Conservation (phyloP, 2,888 invertebrate species). For the Halictus ligatus region DNA sequence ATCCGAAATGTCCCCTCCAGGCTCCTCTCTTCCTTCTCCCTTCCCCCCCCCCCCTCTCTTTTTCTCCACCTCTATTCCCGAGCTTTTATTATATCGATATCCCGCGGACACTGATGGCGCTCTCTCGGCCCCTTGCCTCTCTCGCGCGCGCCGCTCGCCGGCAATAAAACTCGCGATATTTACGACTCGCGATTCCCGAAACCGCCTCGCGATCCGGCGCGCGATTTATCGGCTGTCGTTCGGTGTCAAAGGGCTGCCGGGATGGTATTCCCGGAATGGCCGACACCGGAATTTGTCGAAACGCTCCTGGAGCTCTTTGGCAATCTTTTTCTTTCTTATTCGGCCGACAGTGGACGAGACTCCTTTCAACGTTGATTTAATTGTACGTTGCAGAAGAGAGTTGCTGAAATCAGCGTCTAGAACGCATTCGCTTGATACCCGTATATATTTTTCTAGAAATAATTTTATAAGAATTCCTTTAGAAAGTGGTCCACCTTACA, state of each 20-base stretch:
- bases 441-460: too few species aligned
- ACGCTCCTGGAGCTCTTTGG: background rate
- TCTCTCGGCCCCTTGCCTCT: background rate
- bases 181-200: slow-evolving; percentile 30
- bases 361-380: too few species aligned
- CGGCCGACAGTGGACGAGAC: too few species aligned
- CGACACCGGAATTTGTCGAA: background rate
- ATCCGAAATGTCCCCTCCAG: background rate
- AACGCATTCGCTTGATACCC: too few species aligned
- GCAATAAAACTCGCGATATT: slow-evolving; percentile 30
- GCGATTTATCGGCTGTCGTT: slow-evolving; percentile 20
- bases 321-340: background rate
- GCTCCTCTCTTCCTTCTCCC: background rate
- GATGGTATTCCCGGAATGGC: background rate
- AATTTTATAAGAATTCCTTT: too few species aligned
- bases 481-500: too few species aligned
- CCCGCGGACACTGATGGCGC: slow-evolving; percentile 30
- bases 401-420: too few species aligned
- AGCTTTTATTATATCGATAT: slow-evolving; percentile 66
- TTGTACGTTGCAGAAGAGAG: too few species aligned
- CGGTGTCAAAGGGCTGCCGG: slow-evolving; percentile 2
- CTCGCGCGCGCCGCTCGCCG: background rate
- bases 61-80: background rate
- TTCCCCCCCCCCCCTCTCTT: background rate
- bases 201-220: background rate